These are phyloP conservation scores for Phragmatobia fuliginosa DNA, from an alignment of 2,888 invertebrate species.

Conservation along the genomic window DNA sequence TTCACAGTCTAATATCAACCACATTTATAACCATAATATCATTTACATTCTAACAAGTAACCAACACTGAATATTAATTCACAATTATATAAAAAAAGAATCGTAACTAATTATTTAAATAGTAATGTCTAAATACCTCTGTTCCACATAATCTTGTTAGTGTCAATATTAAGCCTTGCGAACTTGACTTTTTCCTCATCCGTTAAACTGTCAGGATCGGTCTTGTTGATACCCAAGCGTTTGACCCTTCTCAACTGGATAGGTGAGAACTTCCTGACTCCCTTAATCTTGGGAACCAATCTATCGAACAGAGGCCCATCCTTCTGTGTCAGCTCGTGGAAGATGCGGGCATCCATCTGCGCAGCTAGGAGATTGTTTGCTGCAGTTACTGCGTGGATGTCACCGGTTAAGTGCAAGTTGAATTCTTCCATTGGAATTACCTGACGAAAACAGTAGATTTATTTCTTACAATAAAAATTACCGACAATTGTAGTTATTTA, in stretches of 20 bases:
- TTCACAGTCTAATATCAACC: too few species aligned
- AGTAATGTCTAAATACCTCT: conserved; percentile 89
- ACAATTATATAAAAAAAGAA: too few species aligned
- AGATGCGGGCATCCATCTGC: conserved; percentile 98
- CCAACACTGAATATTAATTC: too few species aligned
- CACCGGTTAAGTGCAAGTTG: conserved; percentile 98
- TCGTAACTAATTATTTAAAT: too few species aligned
- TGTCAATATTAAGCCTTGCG: conserved; percentile 96
- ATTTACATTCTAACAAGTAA: too few species aligned
- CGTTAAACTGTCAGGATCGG: conserved; percentile 93
- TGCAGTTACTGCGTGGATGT: conserved; percentile 99
- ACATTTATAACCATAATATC: too few species aligned
- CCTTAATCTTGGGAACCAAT: conserved; percentile 94
- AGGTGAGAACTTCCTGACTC: conserved; percentile 93
- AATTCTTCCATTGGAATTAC: conserved; percentile 99
- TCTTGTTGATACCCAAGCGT: conserved; percentile 93
- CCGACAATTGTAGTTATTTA: neutral
- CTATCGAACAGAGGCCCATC: conserved; percentile 95
- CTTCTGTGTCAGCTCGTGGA: conserved; percentile 97
- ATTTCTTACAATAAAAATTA: neutral
- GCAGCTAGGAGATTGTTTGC: conserved; percentile 99
- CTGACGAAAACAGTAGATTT: conserved; percentile 66
- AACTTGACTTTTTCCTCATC: conserved; percentile 93
- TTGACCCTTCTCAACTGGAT: conserved; percentile 93
- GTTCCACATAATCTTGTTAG: conserved; percentile 96